phyloP scores from a whole-genome alignment of 1,140 invertebrate genomes.

The Pseudomyrmex flavicornis region DNA sequence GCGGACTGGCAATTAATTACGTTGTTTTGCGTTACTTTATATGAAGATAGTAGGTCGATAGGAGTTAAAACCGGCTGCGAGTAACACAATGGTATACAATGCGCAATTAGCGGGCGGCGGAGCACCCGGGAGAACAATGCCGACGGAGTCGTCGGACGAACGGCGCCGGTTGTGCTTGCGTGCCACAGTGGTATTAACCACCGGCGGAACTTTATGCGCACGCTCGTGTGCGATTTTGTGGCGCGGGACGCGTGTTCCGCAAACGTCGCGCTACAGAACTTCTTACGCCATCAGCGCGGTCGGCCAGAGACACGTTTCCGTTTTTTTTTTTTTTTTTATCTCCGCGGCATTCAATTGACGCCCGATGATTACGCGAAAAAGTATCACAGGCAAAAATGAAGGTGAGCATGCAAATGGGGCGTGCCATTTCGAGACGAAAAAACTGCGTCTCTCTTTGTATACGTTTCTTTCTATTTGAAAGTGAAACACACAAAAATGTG shows the following conservation, averaged over 20 bases:
- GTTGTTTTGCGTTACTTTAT: constrained; percentile 85
- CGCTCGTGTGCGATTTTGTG: constrained; percentile 52
- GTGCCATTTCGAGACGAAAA: constrained; percentile 40
- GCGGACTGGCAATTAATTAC: constrained; percentile 85
- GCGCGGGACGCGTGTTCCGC: constrained; percentile 32
- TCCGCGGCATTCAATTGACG: constrained; percentile 44
- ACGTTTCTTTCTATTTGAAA: no score
- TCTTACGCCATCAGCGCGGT: constrained; percentile 42
- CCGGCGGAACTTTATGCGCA: constrained; percentile 32
- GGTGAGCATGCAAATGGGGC: constrained; percentile 15
- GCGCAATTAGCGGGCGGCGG: constrained; percentile 82
- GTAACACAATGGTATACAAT: constrained; percentile 83
- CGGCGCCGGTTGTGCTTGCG: constrained; percentile 72
- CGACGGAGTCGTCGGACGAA: constrained; percentile 73
- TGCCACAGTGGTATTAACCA: constrained; percentile 71
- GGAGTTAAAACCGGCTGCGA: constrained; percentile 79
- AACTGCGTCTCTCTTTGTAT: no score
- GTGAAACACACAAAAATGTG: neutral
- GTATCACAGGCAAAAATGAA: constrained; percentile 21
- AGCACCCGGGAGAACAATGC: constrained; percentile 79
- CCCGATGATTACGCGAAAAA: constrained; percentile 8
- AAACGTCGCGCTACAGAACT: constrained; percentile 26
- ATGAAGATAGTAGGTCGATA: constrained; percentile 85
- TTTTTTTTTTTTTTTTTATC: constrained; percentile 16
- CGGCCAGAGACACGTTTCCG: neutral